A percentile compares a stretch with the other conserved stretches of the same genome.
These are phyloP conservation scores for Hypercompe scribonia DNA, from an alignment of 2,888 invertebrate species.

Conservation along the genomic window DNA sequence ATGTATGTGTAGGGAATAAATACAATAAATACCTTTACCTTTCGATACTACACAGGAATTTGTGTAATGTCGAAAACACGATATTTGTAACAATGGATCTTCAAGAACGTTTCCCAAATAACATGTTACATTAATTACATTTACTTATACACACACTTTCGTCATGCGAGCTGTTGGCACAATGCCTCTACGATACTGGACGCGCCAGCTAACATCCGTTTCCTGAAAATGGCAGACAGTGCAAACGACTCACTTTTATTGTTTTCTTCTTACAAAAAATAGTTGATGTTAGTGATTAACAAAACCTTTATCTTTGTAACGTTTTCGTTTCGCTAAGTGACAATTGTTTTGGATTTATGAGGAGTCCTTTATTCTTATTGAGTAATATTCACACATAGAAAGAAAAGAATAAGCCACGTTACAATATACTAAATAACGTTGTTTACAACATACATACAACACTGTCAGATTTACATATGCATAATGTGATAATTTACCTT, in stretches of 20 bases:
- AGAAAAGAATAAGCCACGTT: neutral
- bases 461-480: neutral
- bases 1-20: neutral
- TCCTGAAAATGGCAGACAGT: slow-evolving; percentile 71
- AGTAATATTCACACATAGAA: neutral
- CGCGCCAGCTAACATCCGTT: slow-evolving; percentile 78
- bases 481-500: neutral
- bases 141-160: slow-evolving; percentile 43
- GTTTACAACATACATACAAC: neutral
- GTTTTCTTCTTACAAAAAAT: slow-evolving; percentile 61
- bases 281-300: slow-evolving; percentile 43
- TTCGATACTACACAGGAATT: neutral
- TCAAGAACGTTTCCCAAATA: slow-evolving; percentile 11
- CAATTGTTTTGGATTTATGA: neutral
- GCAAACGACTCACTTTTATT: slow-evolving; percentile 69
- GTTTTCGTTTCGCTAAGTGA: slow-evolving; percentile 12
- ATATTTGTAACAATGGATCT: neutral
- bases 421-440: neutral
- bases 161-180: slow-evolving; percentile 68
- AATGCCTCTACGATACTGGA: slow-evolving; percentile 72
- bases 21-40: neutral
- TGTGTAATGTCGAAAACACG: neutral
- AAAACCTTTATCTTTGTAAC: slow-evolving; percentile 25
- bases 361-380: neutral
- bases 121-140: slow-evolving; percentile 46